Conservation (phyloP, 2,797 vertebrate species). For the Peromyscus nudipes region DNA sequence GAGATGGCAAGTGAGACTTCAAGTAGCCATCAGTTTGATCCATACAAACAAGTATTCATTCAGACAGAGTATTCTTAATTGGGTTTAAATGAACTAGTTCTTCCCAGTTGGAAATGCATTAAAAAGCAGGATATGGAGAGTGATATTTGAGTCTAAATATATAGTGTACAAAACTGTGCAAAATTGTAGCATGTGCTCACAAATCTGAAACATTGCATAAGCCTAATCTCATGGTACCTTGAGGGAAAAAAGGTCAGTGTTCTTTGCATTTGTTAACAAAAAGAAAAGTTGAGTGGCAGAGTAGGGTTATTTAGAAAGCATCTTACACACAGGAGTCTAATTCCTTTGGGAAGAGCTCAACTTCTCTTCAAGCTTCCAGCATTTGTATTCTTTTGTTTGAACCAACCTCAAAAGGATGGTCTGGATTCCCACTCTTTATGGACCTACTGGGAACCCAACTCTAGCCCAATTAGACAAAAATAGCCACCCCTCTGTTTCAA, state of each 20-base stretch:
- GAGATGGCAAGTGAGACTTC: background rate
- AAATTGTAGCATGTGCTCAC: background rate
- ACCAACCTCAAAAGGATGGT: background rate
- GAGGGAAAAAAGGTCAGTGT: background rate
- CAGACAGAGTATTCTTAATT: background rate
- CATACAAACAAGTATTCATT: background rate
- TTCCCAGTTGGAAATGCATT: background rate
- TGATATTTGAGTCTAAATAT: background rate
- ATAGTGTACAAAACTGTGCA: background rate
- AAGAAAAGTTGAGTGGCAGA: background rate
- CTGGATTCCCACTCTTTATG: background rate
- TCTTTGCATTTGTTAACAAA: background rate
- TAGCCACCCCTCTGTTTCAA: background rate
- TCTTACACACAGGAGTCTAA: background rate
- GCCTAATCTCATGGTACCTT: background rate
- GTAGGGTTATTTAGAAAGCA: background rate
- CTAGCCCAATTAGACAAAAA: slow-evolving; percentile 65
- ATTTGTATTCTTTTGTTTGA: background rate
- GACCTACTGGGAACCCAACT: background rate
- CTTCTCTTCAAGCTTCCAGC: background rate
- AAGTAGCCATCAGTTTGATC: background rate
- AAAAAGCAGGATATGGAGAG: background rate
- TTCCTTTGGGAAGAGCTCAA: background rate
- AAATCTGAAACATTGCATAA: background rate
- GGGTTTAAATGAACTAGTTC: slow-evolving; percentile 18